phyloP scores from a whole-genome alignment of 2,113 vertebrate genomes.

The Nymphicus hollandicus region DNA sequence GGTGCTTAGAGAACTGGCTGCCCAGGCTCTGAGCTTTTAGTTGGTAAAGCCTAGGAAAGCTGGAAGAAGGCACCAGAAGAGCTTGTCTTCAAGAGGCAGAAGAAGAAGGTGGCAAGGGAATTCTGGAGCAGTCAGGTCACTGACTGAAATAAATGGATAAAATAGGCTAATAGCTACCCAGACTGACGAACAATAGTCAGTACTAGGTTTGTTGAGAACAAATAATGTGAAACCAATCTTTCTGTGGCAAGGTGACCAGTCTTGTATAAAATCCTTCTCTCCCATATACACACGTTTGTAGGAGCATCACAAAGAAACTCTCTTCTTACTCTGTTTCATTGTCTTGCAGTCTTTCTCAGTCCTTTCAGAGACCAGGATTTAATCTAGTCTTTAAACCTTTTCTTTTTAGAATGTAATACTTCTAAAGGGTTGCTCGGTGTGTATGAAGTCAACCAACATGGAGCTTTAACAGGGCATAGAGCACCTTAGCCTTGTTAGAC shows the following conservation, averaged over 20 bases:
- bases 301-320: background rate
- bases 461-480: background rate
- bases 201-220: background rate
- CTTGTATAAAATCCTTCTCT: background rate
- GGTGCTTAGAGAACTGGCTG: background rate
- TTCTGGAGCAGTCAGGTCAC: background rate
- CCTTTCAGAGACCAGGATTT: background rate
- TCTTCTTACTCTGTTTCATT: background rate
- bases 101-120: background rate
- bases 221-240: background rate
- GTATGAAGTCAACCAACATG: background rate
- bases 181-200: background rate
- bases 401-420: background rate
- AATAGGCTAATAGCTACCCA: background rate
- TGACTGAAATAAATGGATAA: background rate
- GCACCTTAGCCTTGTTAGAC: background rate
- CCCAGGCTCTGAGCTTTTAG: background rate
- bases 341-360: background rate
- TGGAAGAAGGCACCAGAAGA: background rate
- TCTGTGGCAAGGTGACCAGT: background rate
- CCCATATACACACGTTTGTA: rapidly evolving
- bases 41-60: background rate
- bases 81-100: background rate
- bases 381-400: background rate
- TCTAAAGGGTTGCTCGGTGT: background rate